Evolutionary conservation across 2,888 invertebrate species (phyloP), one percentile per base, ranked within the genome.

Genomic region (Mimachlamys varia): DNA sequence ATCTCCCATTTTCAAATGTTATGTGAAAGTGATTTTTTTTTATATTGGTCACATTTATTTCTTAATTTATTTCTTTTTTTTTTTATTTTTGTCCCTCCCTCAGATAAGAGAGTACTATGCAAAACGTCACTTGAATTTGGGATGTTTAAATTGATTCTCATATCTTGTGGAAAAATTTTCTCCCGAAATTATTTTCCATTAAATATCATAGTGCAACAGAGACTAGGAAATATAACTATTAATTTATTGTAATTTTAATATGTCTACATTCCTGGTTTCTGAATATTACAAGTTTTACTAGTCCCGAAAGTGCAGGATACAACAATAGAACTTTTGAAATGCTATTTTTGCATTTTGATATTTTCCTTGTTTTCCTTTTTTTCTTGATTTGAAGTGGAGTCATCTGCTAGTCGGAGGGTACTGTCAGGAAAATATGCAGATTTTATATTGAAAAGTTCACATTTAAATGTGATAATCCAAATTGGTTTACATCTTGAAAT

Each of bases 1-100:
- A 76, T 76, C 76, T 76, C 76, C 76, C 76, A 76, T 76, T 76
- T 76, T 76, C 76, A 76, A 76, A 76, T 76, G 76, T 76, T 76
- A 27, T 76, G 33, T 76, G 76, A 76, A 76, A 76, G 76, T 76
- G 76, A 76, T 62, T 62, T 76, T 76, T 76, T 76, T 58, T 76
- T 76, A 33, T 33, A 76, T 27, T 76, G 76, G 76, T 76, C 76
- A 33, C 76, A 76, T 76, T 33, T 76, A 76, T 33, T 76, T 62
- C 62, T 76, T 76, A 76, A 33, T 76, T 76, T 33, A 76, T 76
- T 76, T 76, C 33, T 76, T 33, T 33, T 33, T 33, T 33, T 27
- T 76, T 76, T 27, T 33, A 33, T 33, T 58, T 76, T 76, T 76
- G 76, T 76, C 76, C 76, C 76, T 76, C 76, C 76, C 76, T 76